phyloP scores from a whole-genome alignment of 2,797 vertebrate species.

The Lepus oiostolus region DNA sequence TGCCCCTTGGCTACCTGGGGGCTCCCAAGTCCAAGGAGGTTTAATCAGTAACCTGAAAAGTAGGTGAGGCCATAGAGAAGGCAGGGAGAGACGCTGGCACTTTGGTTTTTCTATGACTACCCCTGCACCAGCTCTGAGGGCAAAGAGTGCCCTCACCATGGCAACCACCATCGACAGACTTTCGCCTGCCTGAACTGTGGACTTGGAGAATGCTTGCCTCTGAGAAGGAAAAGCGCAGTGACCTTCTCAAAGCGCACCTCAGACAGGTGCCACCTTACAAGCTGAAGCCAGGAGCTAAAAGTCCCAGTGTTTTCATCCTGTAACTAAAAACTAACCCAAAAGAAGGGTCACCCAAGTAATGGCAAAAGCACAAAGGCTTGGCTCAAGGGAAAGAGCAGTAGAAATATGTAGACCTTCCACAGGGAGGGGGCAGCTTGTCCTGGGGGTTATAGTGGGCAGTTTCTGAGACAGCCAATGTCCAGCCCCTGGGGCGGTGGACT shows the following conservation, averaged over 20 bases:
- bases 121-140: slow-evolving; percentile 77
- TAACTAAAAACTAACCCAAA: neutral
- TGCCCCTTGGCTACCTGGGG: neutral
- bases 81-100: slow-evolving; percentile 76
- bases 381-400: neutral
- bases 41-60: slow-evolving; percentile 78
- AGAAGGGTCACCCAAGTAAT: neutral
- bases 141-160: slow-evolving; percentile 85
- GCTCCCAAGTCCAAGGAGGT: slow-evolving; percentile 23
- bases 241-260: neutral
- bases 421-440: neutral
- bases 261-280: neutral
- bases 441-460: neutral
- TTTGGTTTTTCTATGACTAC: slow-evolving; percentile 85
- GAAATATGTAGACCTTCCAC: neutral
- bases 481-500: slow-evolving; percentile 82
- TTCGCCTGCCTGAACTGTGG: slow-evolving; percentile 63
- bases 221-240: neutral
- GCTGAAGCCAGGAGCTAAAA: neutral
- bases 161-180: slow-evolving; percentile 63
- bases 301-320: neutral
- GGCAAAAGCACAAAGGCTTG: neutral
- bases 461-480: neutral
- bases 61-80: neutral
- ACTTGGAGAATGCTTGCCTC: slow-evolving; percentile 32